phyloP scores from a whole-genome alignment of 2,797 vertebrate genomes.

The Enteromius unitaeniatus region DNA sequence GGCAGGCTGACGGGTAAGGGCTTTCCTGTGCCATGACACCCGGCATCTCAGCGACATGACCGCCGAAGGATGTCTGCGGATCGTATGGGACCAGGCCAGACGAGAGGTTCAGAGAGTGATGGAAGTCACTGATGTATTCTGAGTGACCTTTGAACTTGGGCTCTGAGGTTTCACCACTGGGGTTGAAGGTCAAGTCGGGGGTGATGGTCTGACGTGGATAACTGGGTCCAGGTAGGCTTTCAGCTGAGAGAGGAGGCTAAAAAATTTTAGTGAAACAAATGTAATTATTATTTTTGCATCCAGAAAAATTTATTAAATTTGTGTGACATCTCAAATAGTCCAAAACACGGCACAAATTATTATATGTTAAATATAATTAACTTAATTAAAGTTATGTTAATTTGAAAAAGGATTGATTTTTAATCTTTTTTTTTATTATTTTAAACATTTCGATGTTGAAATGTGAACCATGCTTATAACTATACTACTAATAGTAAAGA shows the following conservation, averaged over 20 bases:
- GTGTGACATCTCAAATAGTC: background rate
- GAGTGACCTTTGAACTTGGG: conserved; percentile 73
- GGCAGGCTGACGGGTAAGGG: conserved; percentile 69
- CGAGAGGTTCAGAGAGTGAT: conserved; percentile 68
- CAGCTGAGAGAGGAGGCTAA: conserved; percentile 71
- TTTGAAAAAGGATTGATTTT: background rate
- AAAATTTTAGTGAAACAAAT: conserved; percentile 22
- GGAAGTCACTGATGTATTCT: conserved; percentile 74
- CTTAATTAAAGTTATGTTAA: background rate
- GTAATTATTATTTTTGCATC: too few relatives aligned
- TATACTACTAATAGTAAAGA: background rate
- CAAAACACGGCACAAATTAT: background rate
- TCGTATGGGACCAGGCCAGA: conserved; percentile 64
- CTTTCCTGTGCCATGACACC: conserved; percentile 62
- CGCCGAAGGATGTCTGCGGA: conserved; percentile 64
- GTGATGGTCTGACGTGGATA: conserved; percentile 61
- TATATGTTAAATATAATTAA: background rate
- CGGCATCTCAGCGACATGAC: conserved; percentile 59
- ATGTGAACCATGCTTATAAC: background rate
- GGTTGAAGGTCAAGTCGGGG: conserved; percentile 29
- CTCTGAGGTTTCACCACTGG: conserved; percentile 66
- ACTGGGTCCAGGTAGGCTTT: conserved; percentile 62
- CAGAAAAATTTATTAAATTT: background rate
- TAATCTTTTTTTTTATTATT: background rate
- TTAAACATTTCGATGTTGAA: background rate